Percentiles rank a stretch among this genome's conserved stretches.
These are phyloP conservation scores for Lota lota DNA, from an alignment of 2,113 vertebrate species.

Conservation along the genomic window DNA sequence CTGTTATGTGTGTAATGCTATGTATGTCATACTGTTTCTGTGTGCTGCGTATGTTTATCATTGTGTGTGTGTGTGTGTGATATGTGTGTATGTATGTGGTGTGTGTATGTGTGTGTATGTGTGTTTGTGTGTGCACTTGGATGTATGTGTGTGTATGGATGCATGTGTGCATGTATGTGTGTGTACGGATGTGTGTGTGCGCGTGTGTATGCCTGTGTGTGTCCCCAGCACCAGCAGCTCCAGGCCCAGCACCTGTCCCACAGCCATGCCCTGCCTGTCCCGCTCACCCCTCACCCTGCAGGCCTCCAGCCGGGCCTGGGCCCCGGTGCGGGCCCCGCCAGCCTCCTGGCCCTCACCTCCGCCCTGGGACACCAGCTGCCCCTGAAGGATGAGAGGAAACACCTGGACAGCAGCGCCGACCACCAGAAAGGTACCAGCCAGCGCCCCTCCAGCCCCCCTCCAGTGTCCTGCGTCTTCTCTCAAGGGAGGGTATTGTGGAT, in stretches of 20 bases:
- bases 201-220: slow-evolving; percentile 20
- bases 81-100: not conserved
- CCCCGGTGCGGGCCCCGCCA: slow-evolving; percentile 80
- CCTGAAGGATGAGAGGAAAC: slow-evolving; percentile 93
- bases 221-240: slow-evolving; percentile 92
- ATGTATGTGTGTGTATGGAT: not conserved
- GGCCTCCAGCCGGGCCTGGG: slow-evolving; percentile 85
- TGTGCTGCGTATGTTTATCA: not conserved
- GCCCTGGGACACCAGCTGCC: slow-evolving; percentile 88
- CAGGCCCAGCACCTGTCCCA: slow-evolving; percentile 96
- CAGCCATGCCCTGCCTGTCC: slow-evolving; percentile 88
- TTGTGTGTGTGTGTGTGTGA: not conserved
- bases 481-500: no score
- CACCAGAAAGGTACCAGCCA: slow-evolving; percentile 53
- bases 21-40: not conserved
- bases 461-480: no score
- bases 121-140: not conserved
- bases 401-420: slow-evolving; percentile 76
- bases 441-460: no score
- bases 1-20: not conserved
- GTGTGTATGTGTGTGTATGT: not conserved
- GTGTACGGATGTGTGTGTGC: slow-evolving; percentile 6
- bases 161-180: slow-evolving; percentile 15
- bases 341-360: slow-evolving; percentile 83
- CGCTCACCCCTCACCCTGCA: slow-evolving; percentile 88